A percentile compares a stretch with the other conserved stretches of the same genome.
These are phyloP conservation scores for Pyrgus malvae DNA, from an alignment of 2,888 invertebrate species.

Conservation along the genomic window DNA sequence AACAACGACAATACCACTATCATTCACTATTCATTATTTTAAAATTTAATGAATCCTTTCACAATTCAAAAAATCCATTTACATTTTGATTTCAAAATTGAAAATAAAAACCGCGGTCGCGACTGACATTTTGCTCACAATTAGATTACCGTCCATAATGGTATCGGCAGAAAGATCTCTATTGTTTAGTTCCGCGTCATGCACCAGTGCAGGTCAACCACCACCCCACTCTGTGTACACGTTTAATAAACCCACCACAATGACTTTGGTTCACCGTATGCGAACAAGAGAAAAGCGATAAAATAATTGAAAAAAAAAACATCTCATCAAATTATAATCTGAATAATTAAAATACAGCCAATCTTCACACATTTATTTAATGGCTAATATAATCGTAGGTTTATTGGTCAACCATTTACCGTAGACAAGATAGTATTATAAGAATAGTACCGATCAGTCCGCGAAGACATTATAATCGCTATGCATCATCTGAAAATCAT, in stretches of 20 bases:
- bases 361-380: too few species aligned
- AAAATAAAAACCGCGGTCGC: not conserved
- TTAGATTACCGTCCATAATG: slow-evolving; percentile 17
- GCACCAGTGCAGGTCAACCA: slow-evolving; percentile 20
- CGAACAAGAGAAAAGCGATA: not conserved
- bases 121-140: slow-evolving; percentile 4
- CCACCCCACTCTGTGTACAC: slow-evolving; percentile 29
- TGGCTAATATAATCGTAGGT: too few species aligned
- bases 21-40: too few species aligned
- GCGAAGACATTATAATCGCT: too few species aligned
- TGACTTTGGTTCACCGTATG: not conserved
- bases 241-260: slow-evolving; percentile 31
- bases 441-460: too few species aligned
- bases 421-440: too few species aligned
- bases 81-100: not conserved
- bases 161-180: slow-evolving; percentile 13
- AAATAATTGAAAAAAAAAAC: too few species aligned
- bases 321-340: too few species aligned
- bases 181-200: slow-evolving; percentile 22
- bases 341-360: too few species aligned
- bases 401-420: too few species aligned
- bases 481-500: too few species aligned
- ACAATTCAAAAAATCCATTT: not conserved
- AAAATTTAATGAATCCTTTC: not conserved
- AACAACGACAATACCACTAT: too few species aligned